Base-by-base conservation (phyloP, 2,888 invertebrate genomes). In the Pristionchus japonicus region DNA sequence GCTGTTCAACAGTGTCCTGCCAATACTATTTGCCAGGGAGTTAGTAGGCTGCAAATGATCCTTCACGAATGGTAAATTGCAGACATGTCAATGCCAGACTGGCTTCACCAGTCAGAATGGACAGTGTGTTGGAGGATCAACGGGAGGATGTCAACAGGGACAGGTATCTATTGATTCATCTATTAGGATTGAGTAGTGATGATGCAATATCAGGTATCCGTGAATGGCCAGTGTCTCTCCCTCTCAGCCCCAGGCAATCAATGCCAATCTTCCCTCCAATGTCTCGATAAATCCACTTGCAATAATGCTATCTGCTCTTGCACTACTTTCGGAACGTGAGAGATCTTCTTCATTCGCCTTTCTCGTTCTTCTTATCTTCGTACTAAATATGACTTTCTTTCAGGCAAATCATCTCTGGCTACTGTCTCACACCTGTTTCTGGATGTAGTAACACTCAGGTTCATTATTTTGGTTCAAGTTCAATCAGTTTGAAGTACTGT, bases 81-180 rank as follows among this genome's bases (percentile, higher is more conserved):
- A 77, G 77, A 77, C 77, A 20, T 77, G 77, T 47, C 77, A 77
- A 77, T 77, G 77, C 20, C 77, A 23, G 13, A 0, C 27, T 77
- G 77, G 47, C 43, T 77, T 43, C 77, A 43, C 77, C 11, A 47
- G n/a, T 77, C 77, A 77, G 47, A 77, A 77, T 43, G 77, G 77
- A 6, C 77, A 77, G 20, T 77, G 77, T 43, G 77, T 77, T 13
- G 77, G 77, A 77, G 77, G 77, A 40, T 77, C 77, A 4, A 43
- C 23, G 11, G 77, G 77, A 47, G 77, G 77, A 77, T 77, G 77
- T 47, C 43, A 77, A 27, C 43, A 47, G 47, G 77, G 77, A 43
- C 40, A 77, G 43, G 77, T 77, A 77, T n/a, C 3, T 1, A 23
- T 9, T 27, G n/a, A n/a, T n/a, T n/a, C n/a, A n/a, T n/a, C 7